Evolutionary conservation across 2,797 vertebrate genomes (phyloP), one percentile per base, ranked within the genome.

Genomic region (Trematomus bernacchii): DNA sequence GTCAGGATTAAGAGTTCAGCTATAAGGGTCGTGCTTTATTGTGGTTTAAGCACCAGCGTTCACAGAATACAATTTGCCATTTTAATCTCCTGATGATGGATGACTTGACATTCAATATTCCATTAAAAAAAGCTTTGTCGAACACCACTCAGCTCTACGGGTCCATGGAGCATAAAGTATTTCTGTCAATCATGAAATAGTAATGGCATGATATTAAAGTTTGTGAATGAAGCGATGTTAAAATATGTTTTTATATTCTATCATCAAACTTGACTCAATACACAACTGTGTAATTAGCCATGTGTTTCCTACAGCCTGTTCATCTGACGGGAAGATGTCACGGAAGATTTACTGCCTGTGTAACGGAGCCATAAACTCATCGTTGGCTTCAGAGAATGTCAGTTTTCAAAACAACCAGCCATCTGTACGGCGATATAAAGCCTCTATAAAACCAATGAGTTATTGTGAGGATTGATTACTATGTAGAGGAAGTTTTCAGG

Each of bases 41-140:
- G 53, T 44, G 50, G 65, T 85, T 84, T 71, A 46, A 77, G 55
- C 77, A 65, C 60, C 78, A 61, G 66, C 61, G 21, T 79, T 84
- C 78, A 72, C 67, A 68, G 52, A 62, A 27, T 23, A 77, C 78
- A 84, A 69, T 85, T 72, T 67, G 65, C 57, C 66, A 66, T 66
- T 87, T 78, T 84, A 87, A 90, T 89, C 85, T 83, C 78, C 46
- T 27, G 57, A 61, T 85, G 89, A 91, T 63, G 57, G 87, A 92
- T 33, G 70, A 73, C 73, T 78, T 67, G 77, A 85, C 75, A 78
- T 86, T 77, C 33, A 79, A 66, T 83, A 73, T 83, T 91, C 68
- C 71, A 85, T 78, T 83, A 68, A 81, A 87, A 37, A 48, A 60
- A 62, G 50, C 55, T 76, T 66, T 37, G 30, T 65, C 9, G 46